Evolutionary conservation across 2,113 vertebrate genomes (phyloP).

Genomic region (Penelope pileata): DNA sequence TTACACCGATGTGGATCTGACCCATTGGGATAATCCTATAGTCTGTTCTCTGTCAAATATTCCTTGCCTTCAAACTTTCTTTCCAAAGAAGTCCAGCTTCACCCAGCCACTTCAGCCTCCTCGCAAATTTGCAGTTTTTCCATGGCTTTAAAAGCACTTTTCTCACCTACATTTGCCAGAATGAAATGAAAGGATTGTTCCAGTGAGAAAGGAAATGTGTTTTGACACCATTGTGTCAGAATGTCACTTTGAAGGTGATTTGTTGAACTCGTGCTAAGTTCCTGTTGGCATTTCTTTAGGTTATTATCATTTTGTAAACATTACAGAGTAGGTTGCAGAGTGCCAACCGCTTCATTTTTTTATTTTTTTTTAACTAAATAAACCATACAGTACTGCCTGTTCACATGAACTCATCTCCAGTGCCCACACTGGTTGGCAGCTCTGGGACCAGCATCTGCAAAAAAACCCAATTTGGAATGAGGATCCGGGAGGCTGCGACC

Average conservation of each 20-base stretch:
- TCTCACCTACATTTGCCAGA: neutral
- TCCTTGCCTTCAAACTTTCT: neutral
- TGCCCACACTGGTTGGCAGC: neutral
- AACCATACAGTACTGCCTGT: neutral
- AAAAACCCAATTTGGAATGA: neutral
- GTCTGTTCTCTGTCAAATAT: neutral
- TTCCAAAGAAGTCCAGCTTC: neutral
- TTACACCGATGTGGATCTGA: neutral
- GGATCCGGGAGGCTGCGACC: neutral
- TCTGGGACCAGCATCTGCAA: neutral
- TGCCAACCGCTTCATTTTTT: conserved; percentile 22
- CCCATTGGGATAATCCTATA: neutral
- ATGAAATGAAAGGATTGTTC: conserved; percentile 17
- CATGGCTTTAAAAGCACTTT: neutral
- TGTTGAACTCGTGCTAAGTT: conserved; percentile 46
- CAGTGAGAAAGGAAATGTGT: conserved; percentile 31
- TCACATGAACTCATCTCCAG: neutral
- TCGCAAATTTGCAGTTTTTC: neutral
- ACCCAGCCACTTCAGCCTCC: neutral
- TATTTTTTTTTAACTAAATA: neutral
- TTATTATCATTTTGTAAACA: conserved; percentile 57
- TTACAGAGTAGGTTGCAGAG: neutral
- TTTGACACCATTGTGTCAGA: conserved; percentile 56
- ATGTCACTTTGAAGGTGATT: conserved; percentile 45
- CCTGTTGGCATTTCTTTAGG: neutral